Evolutionary conservation across 2,888 invertebrate species (phyloP), one percentile per base, ranked within the genome.

Genomic region (Crematogaster levior): DNA sequence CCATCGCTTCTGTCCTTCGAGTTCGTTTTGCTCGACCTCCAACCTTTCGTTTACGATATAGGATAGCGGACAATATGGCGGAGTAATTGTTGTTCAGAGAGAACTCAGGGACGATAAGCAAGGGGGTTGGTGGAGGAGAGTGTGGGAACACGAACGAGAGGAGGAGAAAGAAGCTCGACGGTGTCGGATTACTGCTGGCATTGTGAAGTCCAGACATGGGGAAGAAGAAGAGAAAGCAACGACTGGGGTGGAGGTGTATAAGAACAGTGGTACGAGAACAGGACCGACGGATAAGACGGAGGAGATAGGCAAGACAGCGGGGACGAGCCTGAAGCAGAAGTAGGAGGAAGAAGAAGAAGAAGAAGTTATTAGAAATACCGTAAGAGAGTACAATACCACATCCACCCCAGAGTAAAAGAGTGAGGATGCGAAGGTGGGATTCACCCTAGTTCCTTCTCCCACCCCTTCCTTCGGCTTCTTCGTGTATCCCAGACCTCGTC

Each of bases 341-440:
- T 77, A 77, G 48, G 74, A 43, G 18, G 43, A 27, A 61, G 27
- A 30, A 61, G 82, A 27, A 56, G 70, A 68, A 85, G 86, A 88
- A 90, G 91, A 93, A 92, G 92, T 93, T 93, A 93, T 92, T 93
- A 93, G 92, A 93, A 93, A 89, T 90, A 87, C 89, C 86, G 84
- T 87, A 90, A 88, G 85, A 88, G 88, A 89, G 88, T 88, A 90
- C 88, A 90, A 90, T 87, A 87, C 88, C 87, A 85, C 83, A 75
- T 77, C 91, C 83, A 81, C 86, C 89, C 89, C 88, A 70, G 90
- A 87, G 90, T 88, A 87, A 89, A 87, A 85, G 88, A 88, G 90
- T 81, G 84, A 88, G 85, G 86, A 88, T 40, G 70, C 80, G 83
- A 84, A 85, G 87, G 86, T 84, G 85, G 81, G 80, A 74, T 75